Evolutionary conservation across 2,113 vertebrate genomes (phyloP).

Genomic region (Gallinago undulata): DNA sequence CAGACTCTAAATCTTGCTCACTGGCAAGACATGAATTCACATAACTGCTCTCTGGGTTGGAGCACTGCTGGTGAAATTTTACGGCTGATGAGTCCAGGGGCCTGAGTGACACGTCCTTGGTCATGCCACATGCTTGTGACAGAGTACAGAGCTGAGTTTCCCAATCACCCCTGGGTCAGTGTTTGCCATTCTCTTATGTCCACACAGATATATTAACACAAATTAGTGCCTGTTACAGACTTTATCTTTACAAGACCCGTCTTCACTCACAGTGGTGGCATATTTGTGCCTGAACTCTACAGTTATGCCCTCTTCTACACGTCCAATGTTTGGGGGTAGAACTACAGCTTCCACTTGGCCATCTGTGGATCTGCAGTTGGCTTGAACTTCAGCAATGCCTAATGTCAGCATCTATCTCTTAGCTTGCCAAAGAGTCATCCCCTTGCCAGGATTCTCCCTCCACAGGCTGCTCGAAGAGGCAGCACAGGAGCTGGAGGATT

Average conservation of each 20-base stretch:
- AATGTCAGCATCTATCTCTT: neutral
- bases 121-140: neutral
- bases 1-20: neutral
- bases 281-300: neutral
- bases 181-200: neutral
- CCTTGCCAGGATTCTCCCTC: neutral
- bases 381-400: neutral
- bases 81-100: neutral
- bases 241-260: neutral
- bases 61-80: neutral
- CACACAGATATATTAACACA: neutral
- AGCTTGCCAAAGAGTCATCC: neutral
- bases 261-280: neutral
- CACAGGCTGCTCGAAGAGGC: neutral
- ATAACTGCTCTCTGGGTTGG: neutral
- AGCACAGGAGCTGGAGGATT: neutral
- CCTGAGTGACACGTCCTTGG: rapidly evolving
- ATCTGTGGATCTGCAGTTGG: neutral
- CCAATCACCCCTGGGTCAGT: neutral
- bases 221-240: neutral
- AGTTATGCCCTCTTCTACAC: rapidly evolving
- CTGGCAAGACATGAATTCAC: neutral
- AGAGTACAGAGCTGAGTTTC: neutral
- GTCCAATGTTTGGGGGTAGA: neutral
- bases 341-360: neutral